Base-by-base conservation (phyloP, 2,888 invertebrate species). In the Artemia sp. region DNA sequence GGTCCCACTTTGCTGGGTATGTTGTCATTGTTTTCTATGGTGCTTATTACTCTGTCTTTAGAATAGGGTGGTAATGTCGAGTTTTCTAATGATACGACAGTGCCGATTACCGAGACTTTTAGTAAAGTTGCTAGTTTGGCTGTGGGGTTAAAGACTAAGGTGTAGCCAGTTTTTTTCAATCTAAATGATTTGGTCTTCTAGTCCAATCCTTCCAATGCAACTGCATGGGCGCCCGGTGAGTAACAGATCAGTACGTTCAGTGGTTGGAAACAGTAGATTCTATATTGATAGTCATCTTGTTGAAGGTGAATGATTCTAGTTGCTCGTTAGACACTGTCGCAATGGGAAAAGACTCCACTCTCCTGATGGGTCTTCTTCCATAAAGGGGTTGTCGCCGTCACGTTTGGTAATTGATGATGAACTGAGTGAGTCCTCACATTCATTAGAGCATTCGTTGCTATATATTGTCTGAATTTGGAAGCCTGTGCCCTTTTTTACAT, bases 101-200 rank as follows among this genome's bases (percentile, higher is more conserved):
- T 19, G 19, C 19, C 19, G 19, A 19, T 19, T 19, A 19, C 19
- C 19, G 53, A 12, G 53, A 12, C n/a, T n/a, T 53, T 53, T 12
- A 12, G 53, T 12, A 53, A n/a, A 12, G 12, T 53, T 12, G n/a
- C n/a, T 12, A n/a, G 12, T 53, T 53, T n/a, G 12, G 53, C 53
- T 12, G 53, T 53, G 53, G 53, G 53, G 53, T 53, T 53, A 12
- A 53, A 53, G n/a, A 53, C 53, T 53, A 53, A n/a, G 53, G n/a
- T n/a, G 53, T 53, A n/a, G 53, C 53, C 53, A 12, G n/a, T n/a
- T n/a, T 12, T 53, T n/a, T 12, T 53, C 53, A n/a, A 53, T 12
- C 53, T n/a, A n/a, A 12, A 53, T 53, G 12, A 53, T 53, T 53
- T 53, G 53, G 53, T 53, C 53, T 53, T n/a, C 53, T n/a, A 53